Evolutionary conservation across 1,140 invertebrate species (phyloP).

Genomic region (Lasioglossum baleicum): DNA sequence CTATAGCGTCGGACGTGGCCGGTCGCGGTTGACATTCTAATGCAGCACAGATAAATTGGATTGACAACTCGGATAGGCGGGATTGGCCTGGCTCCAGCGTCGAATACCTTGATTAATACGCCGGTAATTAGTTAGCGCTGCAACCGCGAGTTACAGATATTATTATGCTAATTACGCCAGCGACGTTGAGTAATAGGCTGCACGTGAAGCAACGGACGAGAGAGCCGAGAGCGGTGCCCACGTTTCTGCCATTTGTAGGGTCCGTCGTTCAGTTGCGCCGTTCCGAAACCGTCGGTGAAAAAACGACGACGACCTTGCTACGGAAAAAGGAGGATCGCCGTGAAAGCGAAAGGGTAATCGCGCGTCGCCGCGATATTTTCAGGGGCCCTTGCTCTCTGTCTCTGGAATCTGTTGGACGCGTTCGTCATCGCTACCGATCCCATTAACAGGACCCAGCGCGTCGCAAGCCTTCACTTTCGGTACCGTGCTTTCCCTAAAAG

Average conservation of each 20-base stretch:
- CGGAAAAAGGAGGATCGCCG: background rate
- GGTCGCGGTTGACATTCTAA: slow-evolving; percentile 60
- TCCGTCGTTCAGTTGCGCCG: slow-evolving; percentile 24
- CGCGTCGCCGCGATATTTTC: background rate
- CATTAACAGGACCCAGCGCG: no score
- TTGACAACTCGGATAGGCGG: slow-evolving; percentile 63
- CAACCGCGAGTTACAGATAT: slow-evolving; percentile 71
- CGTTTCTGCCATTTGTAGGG: slow-evolving; percentile 62
- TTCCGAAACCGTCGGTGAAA: slow-evolving; percentile 12
- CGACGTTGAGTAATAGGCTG: slow-evolving; percentile 70
- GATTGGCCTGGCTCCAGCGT: slow-evolving; percentile 64
- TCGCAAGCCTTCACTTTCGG: no score
- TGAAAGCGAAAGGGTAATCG: slow-evolving; percentile 19
- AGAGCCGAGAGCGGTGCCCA: slow-evolving; percentile 43
- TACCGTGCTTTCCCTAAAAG: no score
- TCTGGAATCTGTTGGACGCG: no score
- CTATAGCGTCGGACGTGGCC: slow-evolving; percentile 49
- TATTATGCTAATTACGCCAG: slow-evolving; percentile 70
- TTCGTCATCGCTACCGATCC: no score
- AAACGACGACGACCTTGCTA: slow-evolving; percentile 12
- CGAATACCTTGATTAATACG: slow-evolving; percentile 68
- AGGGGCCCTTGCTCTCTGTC: background rate
- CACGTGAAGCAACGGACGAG: slow-evolving; percentile 64
- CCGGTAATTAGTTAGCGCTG: slow-evolving; percentile 69
- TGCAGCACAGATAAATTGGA: slow-evolving; percentile 63